Percentiles rank a stretch among this genome's conserved stretches.
phyloP scores from a whole-genome alignment of 2,113 vertebrate genomes.

The Odontophorus gujanensis region DNA sequence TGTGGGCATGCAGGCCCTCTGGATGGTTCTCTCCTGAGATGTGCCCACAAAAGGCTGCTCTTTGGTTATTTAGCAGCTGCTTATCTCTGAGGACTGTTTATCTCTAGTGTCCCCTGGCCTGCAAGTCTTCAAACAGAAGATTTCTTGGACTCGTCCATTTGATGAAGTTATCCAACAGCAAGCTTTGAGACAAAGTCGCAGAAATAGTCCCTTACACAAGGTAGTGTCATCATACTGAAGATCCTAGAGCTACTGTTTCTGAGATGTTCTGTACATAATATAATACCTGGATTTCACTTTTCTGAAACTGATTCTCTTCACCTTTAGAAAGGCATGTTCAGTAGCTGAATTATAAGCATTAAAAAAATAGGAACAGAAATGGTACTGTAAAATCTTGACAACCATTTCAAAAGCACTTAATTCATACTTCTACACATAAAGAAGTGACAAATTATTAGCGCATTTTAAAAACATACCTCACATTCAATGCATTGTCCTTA shows the following conservation, averaged over 20 bases:
- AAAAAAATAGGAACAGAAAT: neutral
- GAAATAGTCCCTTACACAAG: neutral
- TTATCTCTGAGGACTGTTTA: too few relatives aligned
- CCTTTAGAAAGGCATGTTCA: neutral
- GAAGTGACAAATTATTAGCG: neutral
- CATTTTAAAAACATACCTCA: neutral
- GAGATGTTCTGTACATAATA: neutral
- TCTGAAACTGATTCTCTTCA: neutral
- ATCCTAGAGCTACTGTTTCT: neutral
- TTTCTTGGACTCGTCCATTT: too few relatives aligned
- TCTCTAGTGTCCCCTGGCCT: too few relatives aligned
- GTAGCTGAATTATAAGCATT: neutral
- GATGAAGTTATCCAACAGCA: too few relatives aligned
- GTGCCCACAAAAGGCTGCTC: too few relatives aligned
- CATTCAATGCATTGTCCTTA: neutral
- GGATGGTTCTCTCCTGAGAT: too few relatives aligned
- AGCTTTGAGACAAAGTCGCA: too few relatives aligned
- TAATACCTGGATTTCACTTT: neutral
- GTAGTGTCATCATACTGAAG: neutral
- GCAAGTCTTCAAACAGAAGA: too few relatives aligned
- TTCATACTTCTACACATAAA: neutral
- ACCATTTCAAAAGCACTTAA: neutral
- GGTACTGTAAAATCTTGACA: neutral
- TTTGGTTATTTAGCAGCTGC: too few relatives aligned
- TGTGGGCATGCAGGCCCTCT: too few relatives aligned